Evolutionary conservation across 2,113 vertebrate genomes (phyloP), one percentile per base, ranked within the genome.

Genomic region (Atlantisia rogersi): DNA sequence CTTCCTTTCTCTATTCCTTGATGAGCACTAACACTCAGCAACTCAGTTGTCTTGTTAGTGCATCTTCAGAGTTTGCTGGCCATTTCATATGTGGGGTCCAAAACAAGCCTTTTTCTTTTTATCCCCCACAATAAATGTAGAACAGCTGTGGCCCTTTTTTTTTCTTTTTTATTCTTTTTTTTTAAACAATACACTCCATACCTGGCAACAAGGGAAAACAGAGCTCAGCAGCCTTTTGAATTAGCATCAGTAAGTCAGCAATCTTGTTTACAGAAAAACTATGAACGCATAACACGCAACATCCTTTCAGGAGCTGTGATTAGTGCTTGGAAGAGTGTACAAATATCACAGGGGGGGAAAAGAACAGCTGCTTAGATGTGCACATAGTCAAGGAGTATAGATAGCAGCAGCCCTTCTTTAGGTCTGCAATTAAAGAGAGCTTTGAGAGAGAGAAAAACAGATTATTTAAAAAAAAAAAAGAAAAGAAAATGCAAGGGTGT

Each of bases 241-340:
- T 95, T 91, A 88, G 52, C 75, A 69, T 96, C 92, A 90, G 35
- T 80, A 69, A 86, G 56, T 44, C 98, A 98, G 97, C 91, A 97
- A 69, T 83, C 76, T 89, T 97, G 90, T 94, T 96, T 98, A 92
- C 82, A 96, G 96, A 94, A 96, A 88, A 91, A 48, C 64, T 64
- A 84, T 50, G 78, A 91, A n/a, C 85, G 95, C 97, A 95, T 77
- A 94, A 56, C 67, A 80, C 50, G 65, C 63, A 84, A 58, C 62
- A 69, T 55, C 59, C 83, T 97, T 98, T 98, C 95, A 98, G 97
- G 98, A 97, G 63, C 53, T 87, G 48, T 92, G 90, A 94, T 94
- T 97, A 80, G 95, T 98, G 92, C 98, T 98, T 98, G 97, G 95
- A 96, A 86, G 94, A 95, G 64, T 92, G 69, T 75, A 83, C 97